These are phyloP conservation scores for Oligia strigilis DNA, from an alignment of 2,888 invertebrate species.

Conservation along the genomic window DNA sequence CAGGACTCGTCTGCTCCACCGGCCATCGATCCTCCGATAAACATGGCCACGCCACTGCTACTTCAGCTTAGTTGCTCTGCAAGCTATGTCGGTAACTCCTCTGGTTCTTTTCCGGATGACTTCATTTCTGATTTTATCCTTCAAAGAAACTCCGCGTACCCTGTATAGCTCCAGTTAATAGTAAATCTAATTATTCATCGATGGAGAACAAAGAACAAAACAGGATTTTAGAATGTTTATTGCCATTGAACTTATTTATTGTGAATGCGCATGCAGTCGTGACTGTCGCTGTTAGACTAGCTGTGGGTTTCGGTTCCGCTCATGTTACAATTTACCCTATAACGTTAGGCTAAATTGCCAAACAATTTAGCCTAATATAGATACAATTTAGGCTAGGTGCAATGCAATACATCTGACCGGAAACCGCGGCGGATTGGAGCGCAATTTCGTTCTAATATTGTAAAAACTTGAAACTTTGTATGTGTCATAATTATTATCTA, in stretches of 20 bases:
- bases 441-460: background rate
- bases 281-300: conserved; percentile 55
- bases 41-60: background rate
- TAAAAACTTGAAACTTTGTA: background rate
- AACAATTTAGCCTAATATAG: no score
- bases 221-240: conserved; percentile 68
- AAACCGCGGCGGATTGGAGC: background rate
- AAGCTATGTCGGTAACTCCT: background rate
- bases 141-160: background rate
- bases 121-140: background rate
- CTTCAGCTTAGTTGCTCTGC: background rate
- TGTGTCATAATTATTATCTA: background rate
- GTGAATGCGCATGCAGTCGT: conserved; percentile 58
- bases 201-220: conserved; percentile 65
- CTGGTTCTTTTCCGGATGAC: background rate
- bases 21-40: background rate
- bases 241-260: conserved; percentile 69
- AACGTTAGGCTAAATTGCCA: no score
- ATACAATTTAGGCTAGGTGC: background rate
- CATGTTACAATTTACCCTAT: background rate
- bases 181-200: conserved; percentile 34
- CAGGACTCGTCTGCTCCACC: background rate
- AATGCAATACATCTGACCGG: background rate
- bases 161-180: conserved; percentile 6
- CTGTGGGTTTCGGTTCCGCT: conserved; percentile 35